These are phyloP conservation scores for Pterophyllum scalare DNA, from an alignment of 2,113 vertebrate species.

Conservation along the genomic window DNA sequence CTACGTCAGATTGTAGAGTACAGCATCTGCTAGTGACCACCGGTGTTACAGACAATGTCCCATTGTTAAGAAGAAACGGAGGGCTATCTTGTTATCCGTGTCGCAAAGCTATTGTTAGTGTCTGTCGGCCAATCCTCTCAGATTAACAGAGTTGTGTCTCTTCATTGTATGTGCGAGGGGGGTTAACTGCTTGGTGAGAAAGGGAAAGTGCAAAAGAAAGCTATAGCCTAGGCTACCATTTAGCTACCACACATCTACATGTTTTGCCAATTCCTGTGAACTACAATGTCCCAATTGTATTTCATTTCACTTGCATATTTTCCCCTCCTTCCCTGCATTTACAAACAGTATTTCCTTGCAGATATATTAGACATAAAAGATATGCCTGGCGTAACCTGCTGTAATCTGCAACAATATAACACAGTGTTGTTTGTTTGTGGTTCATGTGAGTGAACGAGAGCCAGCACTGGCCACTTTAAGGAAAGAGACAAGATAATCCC, in stretches of 20 bases:
- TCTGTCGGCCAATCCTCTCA: conserved; percentile 36
- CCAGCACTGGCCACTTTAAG: conserved; percentile 45
- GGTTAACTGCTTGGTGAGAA: conserved; percentile 4
- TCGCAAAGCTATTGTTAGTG: conserved; percentile 19
- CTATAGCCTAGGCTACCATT: background rate
- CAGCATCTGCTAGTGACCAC: background rate
- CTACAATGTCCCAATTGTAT: background rate
- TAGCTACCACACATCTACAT: background rate
- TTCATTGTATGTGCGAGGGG: background rate
- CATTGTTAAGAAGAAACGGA: conserved; percentile 18
- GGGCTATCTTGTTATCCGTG: conserved; percentile 37
- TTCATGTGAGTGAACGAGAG: conserved; percentile 52
- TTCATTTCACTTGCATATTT: background rate
- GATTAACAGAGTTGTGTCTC: conserved; percentile 13
- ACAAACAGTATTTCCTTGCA: background rate
- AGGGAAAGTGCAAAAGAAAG: conserved; percentile 18
- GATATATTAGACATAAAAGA: background rate
- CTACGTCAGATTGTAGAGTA: background rate
- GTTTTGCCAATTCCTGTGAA: background rate
- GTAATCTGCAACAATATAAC: conserved; percentile 6
- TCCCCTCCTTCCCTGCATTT: background rate
- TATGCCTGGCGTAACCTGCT: background rate
- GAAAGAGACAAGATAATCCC: conserved; percentile 57
- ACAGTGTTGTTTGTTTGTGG: conserved; percentile 20
- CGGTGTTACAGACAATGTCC: background rate